A percentile compares a stretch with the other conserved stretches of the same genome.
phyloP scores from a whole-genome alignment of 1,140 invertebrate genomes.

The Monomorium pharaonis region DNA sequence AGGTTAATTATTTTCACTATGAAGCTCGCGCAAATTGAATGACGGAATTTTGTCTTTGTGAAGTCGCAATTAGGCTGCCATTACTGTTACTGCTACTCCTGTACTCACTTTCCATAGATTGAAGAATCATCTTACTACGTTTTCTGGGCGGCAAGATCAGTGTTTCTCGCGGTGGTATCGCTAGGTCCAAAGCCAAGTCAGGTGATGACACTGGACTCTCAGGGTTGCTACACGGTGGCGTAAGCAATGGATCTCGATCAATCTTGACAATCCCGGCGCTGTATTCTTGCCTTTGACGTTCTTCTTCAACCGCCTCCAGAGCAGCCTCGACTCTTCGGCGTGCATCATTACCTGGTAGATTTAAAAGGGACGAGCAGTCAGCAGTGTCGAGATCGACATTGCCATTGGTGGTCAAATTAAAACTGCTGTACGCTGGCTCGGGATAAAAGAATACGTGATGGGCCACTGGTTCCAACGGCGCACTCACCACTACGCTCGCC shows the following conservation, averaged over 20 bases:
- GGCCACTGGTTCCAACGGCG: constrained; percentile 36
- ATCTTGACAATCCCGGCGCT: constrained; percentile 52
- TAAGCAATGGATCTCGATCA: constrained; percentile 85
- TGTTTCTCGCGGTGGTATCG: constrained; percentile 86
- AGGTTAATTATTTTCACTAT: constrained; percentile 77
- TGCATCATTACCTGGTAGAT: constrained; percentile 87
- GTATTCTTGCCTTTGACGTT: constrained; percentile 70
- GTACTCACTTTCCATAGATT: constrained; percentile 87
- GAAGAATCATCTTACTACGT: constrained; percentile 91
- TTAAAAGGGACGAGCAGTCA: constrained; percentile 78
- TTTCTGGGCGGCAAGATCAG: constrained; percentile 91
- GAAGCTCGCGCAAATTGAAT: constrained; percentile 92
- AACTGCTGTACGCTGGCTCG: constrained; percentile 68
- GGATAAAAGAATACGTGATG: constrained; percentile 76
- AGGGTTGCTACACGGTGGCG: constrained; percentile 88
- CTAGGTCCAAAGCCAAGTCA: constrained; percentile 85
- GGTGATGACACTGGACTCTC: constrained; percentile 87
- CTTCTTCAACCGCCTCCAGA: constrained; percentile 86
- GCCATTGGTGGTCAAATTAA: constrained; percentile 71
- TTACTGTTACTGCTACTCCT: constrained; percentile 73
- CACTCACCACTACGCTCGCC: constrained; percentile 42
- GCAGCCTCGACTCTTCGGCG: constrained; percentile 90
- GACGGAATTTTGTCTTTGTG: constrained; percentile 90
- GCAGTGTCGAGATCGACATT: constrained; percentile 64
- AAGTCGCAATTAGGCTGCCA: constrained; percentile 76